phyloP scores from a whole-genome alignment of 2,888 invertebrate species.

The Mellilla xanthometata region DNA sequence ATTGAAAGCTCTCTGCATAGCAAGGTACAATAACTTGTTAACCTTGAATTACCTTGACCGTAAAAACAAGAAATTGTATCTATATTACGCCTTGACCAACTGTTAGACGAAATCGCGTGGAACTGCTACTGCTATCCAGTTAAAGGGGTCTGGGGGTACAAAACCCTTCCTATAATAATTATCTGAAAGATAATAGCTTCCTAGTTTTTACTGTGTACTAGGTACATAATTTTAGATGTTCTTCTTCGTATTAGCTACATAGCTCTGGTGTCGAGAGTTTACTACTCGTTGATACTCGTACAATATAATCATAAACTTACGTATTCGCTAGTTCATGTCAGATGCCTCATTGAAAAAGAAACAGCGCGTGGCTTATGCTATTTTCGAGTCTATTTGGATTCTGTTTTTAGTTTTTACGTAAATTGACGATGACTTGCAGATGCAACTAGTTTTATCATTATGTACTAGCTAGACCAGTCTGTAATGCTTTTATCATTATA shows the following conservation, averaged over 20 bases:
- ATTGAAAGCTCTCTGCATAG: too few relatives aligned
- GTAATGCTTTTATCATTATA: too few relatives aligned
- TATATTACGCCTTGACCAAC: conserved; percentile 14
- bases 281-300: too few relatives aligned
- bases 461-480: too few relatives aligned
- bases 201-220: too few relatives aligned
- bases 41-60: conserved; percentile 52
- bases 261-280: too few relatives aligned
- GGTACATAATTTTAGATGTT: too few relatives aligned
- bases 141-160: too few relatives aligned
- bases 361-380: background rate
- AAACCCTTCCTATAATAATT: too few relatives aligned
- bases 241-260: too few relatives aligned
- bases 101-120: conserved; percentile 2
- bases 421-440: conserved; percentile 2
- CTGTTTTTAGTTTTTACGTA: conserved; percentile 8
- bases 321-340: background rate
- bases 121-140: too few relatives aligned
- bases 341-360: background rate
- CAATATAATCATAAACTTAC: background rate
- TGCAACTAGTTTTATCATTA: background rate
- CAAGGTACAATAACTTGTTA: conserved; percentile 27
- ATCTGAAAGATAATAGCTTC: too few relatives aligned
- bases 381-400: conserved; percentile 6
- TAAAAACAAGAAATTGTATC: conserved; percentile 1